Conservation (phyloP, 1,140 invertebrate species). For the Cyphomyrmex costatus region DNA sequence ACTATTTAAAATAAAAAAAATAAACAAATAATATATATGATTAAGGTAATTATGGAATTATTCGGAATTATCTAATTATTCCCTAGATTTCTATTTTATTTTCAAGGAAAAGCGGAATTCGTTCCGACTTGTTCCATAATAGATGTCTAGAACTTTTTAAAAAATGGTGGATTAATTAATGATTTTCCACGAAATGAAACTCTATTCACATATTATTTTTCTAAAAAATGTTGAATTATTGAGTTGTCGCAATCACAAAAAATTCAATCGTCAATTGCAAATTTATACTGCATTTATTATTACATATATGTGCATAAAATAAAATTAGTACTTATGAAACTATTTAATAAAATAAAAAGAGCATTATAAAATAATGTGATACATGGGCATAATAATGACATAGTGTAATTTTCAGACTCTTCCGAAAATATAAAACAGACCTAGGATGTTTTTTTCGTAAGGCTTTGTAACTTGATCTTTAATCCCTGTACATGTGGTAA, state of each 20-base stretch:
- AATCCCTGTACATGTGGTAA: conserved; percentile 20
- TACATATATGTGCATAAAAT: neutral
- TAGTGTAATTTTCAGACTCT: neutral
- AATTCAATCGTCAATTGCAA: neutral
- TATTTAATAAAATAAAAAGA: neutral
- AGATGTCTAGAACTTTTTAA: too few species aligned
- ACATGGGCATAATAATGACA: neutral
- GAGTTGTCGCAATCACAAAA: neutral
- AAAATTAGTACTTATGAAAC: neutral
- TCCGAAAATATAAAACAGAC: neutral
- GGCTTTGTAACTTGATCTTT: conserved; percentile 44
- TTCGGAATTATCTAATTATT: too few species aligned
- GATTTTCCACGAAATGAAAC: too few species aligned
- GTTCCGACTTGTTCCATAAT: too few species aligned
- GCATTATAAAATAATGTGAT: neutral
- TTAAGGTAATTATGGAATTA: too few species aligned
- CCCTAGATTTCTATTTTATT: too few species aligned
- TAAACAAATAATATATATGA: too few species aligned
- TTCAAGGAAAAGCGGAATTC: too few species aligned
- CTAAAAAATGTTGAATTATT: neutral
- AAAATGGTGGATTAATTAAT: too few species aligned
- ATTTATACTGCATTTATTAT: neutral
- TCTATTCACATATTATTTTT: neutral
- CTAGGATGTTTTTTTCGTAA: neutral
- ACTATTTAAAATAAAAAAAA: too few species aligned